Evolutionary conservation across 1,140 invertebrate genomes (phyloP), one percentile per base, ranked within the genome.

Genomic region (Drosophila paulistorum): DNA sequence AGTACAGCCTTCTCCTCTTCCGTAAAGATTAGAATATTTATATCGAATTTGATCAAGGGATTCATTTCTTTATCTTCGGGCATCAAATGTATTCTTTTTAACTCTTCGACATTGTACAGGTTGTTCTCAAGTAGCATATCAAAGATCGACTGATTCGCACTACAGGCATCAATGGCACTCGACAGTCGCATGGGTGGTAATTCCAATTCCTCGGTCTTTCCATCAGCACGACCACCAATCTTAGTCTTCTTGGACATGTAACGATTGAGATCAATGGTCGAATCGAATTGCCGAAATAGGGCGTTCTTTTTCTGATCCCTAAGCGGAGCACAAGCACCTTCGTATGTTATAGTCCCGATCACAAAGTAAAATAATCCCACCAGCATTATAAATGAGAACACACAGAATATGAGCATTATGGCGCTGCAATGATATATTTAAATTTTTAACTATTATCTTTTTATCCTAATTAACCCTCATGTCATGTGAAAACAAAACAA

Each of bases 321-420:
- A 13, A 97, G 91, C 14, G 96, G 95, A 58, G 96, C 95, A 93
- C 97, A 98, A 35, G 96, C 91, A 33, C 95, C 94, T 51, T 96
- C 94, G 86, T 97, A 95, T 0, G 94, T 87, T 1, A 95, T 86
- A 2, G 96, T 93, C 7, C 97, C 97, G 11, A 94, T 84, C 3
- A 96, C 77, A 93, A 98, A 97, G 81, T 96, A 94, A 0, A 93
- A 93, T 0, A 96, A 80, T 4, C 95, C 94, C 42, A 97, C 91
- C 13, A 95, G 90, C 90, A 96, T 94, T 48, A 97, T 90, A 13
- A 95, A 91, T 48, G 95, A 95, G 30, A 95, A 95, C 63, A 96
- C 93, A 14, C 97, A 89, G 92, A 98, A 97, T 80, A 96, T 97
- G 51, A 97, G 92, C 76, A 94, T 94, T 39, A 97, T 96, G 74